phyloP scores from a whole-genome alignment of 2,888 invertebrate genomes.

The Melikaiella ostensackeni region DNA sequence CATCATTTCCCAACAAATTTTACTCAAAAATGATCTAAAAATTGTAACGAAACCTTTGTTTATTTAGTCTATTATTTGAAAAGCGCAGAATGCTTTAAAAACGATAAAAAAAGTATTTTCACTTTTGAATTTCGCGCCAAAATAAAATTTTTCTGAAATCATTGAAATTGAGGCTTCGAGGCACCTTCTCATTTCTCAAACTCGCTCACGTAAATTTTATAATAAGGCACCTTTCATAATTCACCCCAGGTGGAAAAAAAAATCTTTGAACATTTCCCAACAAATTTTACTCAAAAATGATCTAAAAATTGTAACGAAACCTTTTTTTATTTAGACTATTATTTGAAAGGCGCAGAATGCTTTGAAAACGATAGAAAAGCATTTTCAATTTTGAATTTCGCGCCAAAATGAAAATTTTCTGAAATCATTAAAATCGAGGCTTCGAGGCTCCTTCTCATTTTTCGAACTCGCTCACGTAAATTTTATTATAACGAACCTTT shows the following conservation, averaged over 20 bases:
- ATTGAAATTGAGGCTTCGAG: too few relatives aligned
- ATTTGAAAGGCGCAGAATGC: too few relatives aligned
- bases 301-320: not conserved
- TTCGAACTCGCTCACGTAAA: constrained; percentile 19
- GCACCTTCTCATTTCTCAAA: constrained; percentile 27
- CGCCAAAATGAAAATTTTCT: too few relatives aligned
- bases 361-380: too few relatives aligned
- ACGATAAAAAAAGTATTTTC: too few relatives aligned
- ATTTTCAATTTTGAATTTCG: too few relatives aligned
- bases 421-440: too few relatives aligned
- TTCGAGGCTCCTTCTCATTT: constrained; percentile 24
- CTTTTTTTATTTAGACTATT: too few relatives aligned
- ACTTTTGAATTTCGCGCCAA: too few relatives aligned
- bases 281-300: not conserved
- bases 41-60: not conserved
- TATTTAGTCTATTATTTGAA: too few relatives aligned
- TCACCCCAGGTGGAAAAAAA: not conserved
- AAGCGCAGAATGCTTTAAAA: too few relatives aligned
- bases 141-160: too few relatives aligned
- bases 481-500: constrained; percentile 11
- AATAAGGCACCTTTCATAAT: not conserved
- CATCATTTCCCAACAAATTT: not conserved
- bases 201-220: constrained; percentile 27
- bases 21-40: not conserved
- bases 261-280: not conserved